A percentile compares a stretch with the other conserved stretches of the same genome.
phyloP scores from a whole-genome alignment of 2,888 invertebrate species.

The Caenorhabditis sp. region DNA sequence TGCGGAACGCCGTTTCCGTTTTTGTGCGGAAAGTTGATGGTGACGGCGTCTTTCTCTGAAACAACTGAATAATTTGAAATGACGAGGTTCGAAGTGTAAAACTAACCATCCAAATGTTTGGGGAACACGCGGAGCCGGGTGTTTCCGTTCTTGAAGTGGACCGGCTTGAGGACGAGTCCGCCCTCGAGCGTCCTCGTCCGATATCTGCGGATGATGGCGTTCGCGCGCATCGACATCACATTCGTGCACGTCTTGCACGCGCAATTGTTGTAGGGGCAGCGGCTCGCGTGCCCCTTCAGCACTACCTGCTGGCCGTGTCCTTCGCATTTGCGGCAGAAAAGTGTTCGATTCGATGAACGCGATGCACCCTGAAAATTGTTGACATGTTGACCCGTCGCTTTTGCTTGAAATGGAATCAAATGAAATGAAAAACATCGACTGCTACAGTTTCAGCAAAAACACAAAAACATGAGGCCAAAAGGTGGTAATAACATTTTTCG shows the following conservation, averaged over 20 bases:
- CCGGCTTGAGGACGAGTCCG: slow-evolving; percentile 77
- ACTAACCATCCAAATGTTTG: slow-evolving; percentile 78
- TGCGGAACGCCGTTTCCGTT: background rate
- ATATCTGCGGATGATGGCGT: slow-evolving; percentile 78
- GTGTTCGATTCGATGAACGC: slow-evolving; percentile 66
- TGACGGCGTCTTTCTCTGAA: slow-evolving; percentile 28
- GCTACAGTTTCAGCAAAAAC: slow-evolving; percentile 1
- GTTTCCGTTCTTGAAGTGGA: slow-evolving; percentile 78
- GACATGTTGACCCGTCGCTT: background rate
- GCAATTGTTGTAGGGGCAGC: slow-evolving; percentile 78
- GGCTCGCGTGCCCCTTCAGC: slow-evolving; percentile 78
- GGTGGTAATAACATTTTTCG: slow-evolving; percentile 6
- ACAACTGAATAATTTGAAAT: too few species aligned
- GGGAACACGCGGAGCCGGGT: slow-evolving; percentile 78
- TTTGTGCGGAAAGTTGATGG: slow-evolving; percentile 33
- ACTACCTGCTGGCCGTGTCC: slow-evolving; percentile 76
- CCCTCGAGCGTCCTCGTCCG: slow-evolving; percentile 76
- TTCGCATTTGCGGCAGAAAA: slow-evolving; percentile 75
- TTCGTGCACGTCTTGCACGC: slow-evolving; percentile 78
- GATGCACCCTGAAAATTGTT: slow-evolving; percentile 32
- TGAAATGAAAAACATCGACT: slow-evolving; percentile 21
- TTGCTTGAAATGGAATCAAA: slow-evolving; percentile 1
- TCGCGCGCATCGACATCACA: slow-evolving; percentile 79
- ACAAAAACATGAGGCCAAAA: slow-evolving; percentile 4
- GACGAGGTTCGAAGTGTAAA: too few species aligned